Conservation (phyloP, 2,113 vertebrate genomes). For the Haemorhous mexicanus region DNA sequence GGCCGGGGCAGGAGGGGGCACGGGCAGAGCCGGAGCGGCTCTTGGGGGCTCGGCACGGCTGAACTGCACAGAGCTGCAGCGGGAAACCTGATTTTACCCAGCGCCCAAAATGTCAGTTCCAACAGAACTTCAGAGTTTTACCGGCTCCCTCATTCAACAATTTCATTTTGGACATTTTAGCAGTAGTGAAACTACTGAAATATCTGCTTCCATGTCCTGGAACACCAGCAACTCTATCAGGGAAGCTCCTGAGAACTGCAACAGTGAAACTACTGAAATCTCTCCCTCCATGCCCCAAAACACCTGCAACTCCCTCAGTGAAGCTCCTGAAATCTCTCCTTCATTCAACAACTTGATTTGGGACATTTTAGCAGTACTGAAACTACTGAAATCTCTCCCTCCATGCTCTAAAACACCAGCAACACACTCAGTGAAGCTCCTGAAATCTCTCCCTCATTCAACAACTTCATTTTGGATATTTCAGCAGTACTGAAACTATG, state of each 20-base stretch:
- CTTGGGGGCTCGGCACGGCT: rapidly evolving
- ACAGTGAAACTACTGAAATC: not conserved
- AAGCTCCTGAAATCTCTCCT: too few relatives aligned
- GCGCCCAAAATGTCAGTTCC: not conserved
- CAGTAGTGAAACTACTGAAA: not conserved
- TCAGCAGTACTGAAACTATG: not conserved
- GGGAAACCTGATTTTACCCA: not conserved
- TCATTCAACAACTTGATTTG: too few relatives aligned
- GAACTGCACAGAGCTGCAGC: not conserved
- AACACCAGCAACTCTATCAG: not conserved
- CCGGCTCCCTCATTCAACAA: not conserved
- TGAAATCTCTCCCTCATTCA: not conserved
- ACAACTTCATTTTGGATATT: not conserved
- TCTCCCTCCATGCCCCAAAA: not conserved
- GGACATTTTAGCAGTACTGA: too few relatives aligned
- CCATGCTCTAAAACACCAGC: too few relatives aligned
- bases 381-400: too few relatives aligned
- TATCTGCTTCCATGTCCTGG: too few relatives aligned
- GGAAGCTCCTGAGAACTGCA: not conserved
- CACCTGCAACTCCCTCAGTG: not conserved
- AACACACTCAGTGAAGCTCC: too few relatives aligned
- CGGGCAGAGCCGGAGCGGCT: too few relatives aligned
- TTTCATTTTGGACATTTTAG: not conserved
- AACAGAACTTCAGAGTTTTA: not conserved
- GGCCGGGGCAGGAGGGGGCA: not conserved